Conservation (phyloP, 2,888 invertebrate genomes). For the Bursaphelenchus okinawaensis region DNA sequence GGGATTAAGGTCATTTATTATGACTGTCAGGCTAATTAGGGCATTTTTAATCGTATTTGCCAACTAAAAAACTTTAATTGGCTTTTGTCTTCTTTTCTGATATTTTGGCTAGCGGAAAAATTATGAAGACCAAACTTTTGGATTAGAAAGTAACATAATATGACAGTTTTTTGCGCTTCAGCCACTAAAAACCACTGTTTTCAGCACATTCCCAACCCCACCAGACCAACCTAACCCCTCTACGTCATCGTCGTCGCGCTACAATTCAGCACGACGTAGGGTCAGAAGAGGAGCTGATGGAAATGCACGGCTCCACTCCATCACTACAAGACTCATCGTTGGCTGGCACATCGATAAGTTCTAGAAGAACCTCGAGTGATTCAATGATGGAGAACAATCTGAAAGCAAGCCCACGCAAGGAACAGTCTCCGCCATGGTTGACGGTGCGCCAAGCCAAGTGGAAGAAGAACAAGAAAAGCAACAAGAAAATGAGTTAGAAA, state of each 20-base stretch:
- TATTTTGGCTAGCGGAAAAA: too few relatives aligned
- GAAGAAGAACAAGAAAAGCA: neutral
- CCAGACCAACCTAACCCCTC: neutral
- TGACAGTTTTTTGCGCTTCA: too few relatives aligned
- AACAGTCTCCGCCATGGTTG: neutral
- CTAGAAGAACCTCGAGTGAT: neutral
- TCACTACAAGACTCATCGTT: neutral
- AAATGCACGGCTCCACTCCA: neutral
- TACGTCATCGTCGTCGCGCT: neutral
- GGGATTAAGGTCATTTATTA: too few relatives aligned
- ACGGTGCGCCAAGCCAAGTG: neutral
- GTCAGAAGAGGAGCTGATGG: neutral
- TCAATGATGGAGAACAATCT: neutral
- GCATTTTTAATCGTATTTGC: too few relatives aligned
- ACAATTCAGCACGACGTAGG: neutral
- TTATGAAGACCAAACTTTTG: too few relatives aligned
- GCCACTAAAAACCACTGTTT: too few relatives aligned
- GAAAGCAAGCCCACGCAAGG: neutral
- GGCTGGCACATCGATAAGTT: neutral
- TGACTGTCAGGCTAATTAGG: too few relatives aligned
- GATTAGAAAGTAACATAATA: too few relatives aligned
- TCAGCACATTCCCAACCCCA: neutral
- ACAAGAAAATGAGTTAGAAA: too few relatives aligned
- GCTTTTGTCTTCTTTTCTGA: too few relatives aligned
- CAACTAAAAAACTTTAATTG: too few relatives aligned